These are phyloP conservation scores for Drosophila eugracilis DNA, from an alignment of 1,140 invertebrate species.

Conservation along the genomic window DNA sequence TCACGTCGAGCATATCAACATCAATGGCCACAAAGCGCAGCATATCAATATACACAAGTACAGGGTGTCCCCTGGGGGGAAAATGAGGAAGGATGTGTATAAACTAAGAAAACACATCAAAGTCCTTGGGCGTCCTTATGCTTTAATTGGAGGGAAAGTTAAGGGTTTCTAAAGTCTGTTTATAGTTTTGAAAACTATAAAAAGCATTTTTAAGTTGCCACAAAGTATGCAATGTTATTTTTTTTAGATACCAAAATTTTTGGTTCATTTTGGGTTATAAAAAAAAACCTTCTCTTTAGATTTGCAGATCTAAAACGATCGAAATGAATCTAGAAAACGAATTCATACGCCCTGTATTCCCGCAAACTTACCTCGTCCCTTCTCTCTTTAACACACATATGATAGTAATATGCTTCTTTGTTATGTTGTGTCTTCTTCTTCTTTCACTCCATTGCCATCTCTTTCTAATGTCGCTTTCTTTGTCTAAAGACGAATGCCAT, in stretches of 20 bases:
- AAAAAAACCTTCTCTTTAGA: too few relatives aligned
- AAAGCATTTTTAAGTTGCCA: too few relatives aligned
- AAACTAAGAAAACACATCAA: neutral
- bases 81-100: neutral
- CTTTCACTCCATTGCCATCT: constrained; percentile 3
- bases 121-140: too few relatives aligned
- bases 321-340: too few relatives aligned
- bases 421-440: constrained; percentile 2
- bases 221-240: too few relatives aligned
- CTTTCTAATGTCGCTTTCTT: constrained; percentile 21
- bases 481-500: constrained; percentile 74
- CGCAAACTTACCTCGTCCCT: neutral
- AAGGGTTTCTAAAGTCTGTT: too few relatives aligned
- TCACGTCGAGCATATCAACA: constrained; percentile 71
- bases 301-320: too few relatives aligned
- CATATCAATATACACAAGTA: constrained; percentile 48
- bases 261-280: too few relatives aligned
- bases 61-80: constrained; percentile 17
- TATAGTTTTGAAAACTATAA: too few relatives aligned
- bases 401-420: constrained; percentile 6
- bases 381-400: neutral
- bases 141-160: too few relatives aligned
- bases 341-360: constrained; percentile 38
- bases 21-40: constrained; percentile 58
- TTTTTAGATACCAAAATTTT: too few relatives aligned